A percentile compares a stretch with the other conserved stretches of the same genome.
These are phyloP conservation scores for Cyprinodon variegatus DNA, from an alignment of 2,113 vertebrate species.

Conservation along the genomic window DNA sequence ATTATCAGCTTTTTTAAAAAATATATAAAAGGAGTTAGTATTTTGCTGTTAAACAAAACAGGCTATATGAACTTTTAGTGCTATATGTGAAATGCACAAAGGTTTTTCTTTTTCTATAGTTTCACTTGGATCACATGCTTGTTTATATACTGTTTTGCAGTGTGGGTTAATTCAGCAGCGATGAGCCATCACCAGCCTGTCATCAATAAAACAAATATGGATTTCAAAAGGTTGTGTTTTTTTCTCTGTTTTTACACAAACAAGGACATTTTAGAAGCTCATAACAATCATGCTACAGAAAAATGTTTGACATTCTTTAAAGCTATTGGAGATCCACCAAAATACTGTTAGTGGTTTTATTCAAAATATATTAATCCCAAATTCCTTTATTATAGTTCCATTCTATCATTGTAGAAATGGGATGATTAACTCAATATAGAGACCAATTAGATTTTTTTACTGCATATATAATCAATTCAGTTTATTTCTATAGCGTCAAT, in stretches of 20 bases:
- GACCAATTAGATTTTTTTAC: no score
- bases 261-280: background rate
- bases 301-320: background rate
- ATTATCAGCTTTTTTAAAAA: constrained; percentile 42
- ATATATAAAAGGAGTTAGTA: constrained; percentile 44
- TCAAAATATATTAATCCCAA: no score
- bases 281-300: background rate
- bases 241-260: background rate
- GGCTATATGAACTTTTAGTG: background rate
- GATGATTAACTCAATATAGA: no score
- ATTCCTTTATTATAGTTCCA: no score
- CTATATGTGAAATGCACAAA: constrained; percentile 10
- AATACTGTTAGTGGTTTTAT: no score
- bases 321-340: background rate
- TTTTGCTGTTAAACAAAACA: constrained; percentile 7
- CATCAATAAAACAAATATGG: constrained; percentile 79
- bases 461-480: no score
- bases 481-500: no score
- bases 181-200: constrained; percentile 73
- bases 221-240: constrained; percentile 58
- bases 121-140: constrained; percentile 32
- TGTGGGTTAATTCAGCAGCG: constrained; percentile 60
- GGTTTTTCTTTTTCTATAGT: constrained; percentile 4
- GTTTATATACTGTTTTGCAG: constrained; percentile 53
- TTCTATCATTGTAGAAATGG: no score